A percentile compares a stretch with the other conserved stretches of the same genome.
Evolutionary conservation across 2,113 vertebrate genomes (phyloP).

Genomic region (Pitta sordida): DNA sequence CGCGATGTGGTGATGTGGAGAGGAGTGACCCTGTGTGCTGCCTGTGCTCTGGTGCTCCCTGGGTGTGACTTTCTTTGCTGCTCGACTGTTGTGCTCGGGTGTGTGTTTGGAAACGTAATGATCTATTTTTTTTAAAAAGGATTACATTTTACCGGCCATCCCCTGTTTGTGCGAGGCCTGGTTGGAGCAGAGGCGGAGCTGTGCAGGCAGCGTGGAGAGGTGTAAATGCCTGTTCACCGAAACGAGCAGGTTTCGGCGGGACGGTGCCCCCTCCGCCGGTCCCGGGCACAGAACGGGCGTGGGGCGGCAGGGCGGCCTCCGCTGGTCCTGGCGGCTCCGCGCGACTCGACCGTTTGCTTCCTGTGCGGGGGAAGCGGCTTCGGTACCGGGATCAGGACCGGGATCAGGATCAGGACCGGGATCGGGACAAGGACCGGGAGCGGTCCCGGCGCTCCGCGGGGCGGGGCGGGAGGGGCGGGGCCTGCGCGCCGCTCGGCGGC

Average conservation of each 20-base stretch:
- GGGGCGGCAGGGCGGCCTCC: neutral
- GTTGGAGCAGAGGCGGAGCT: neutral
- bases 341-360: neutral
- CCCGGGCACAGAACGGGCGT: neutral
- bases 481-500: neutral
- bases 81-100: accelerated
- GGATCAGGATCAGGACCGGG: neutral
- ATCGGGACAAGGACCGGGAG: too few species aligned
- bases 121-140: too few species aligned
- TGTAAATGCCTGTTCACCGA: neutral
- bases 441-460: too few species aligned
- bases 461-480: neutral
- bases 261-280: neutral
- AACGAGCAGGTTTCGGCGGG: neutral
- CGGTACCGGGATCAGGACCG: neutral
- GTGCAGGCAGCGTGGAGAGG: neutral
- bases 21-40: accelerated
- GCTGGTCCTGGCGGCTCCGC: neutral
- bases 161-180: neutral
- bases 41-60: neutral
- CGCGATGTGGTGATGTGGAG: accelerated
- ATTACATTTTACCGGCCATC: neutral
- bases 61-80: accelerated
- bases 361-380: neutral
- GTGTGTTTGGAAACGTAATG: neutral